A percentile compares a stretch with the other conserved stretches of the same genome.
Evolutionary conservation across 2,113 vertebrate genomes (phyloP).

Genomic region (Morone chrysops): DNA sequence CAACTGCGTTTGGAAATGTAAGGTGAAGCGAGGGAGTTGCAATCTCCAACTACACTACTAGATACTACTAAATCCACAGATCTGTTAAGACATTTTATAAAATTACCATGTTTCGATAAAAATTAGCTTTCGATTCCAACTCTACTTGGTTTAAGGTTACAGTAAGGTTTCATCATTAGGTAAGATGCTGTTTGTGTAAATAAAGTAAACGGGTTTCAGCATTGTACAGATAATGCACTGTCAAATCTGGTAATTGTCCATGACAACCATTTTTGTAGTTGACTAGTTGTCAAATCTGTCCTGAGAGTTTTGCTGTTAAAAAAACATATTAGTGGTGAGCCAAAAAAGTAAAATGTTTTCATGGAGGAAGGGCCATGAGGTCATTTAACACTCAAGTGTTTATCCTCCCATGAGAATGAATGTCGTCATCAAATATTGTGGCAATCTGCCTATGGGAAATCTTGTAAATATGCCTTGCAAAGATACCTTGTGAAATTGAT

Average conservation of each 20-base stretch:
- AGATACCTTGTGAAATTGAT: background rate
- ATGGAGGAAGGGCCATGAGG: background rate
- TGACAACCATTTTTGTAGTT: background rate
- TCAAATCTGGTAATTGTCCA: background rate
- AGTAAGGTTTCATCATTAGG: background rate
- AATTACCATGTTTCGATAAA: background rate
- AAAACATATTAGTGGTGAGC: background rate
- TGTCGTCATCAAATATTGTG: background rate
- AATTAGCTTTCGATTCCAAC: background rate
- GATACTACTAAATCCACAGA: too few relatives aligned
- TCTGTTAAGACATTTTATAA: background rate
- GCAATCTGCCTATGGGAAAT: background rate
- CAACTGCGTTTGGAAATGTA: too few relatives aligned
- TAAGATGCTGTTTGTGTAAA: background rate
- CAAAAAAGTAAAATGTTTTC: background rate
- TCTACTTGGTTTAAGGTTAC: background rate
- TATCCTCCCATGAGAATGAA: background rate
- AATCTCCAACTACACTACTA: too few relatives aligned
- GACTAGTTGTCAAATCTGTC: background rate
- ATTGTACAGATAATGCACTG: background rate
- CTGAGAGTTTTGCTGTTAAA: background rate
- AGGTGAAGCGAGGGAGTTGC: too few relatives aligned
- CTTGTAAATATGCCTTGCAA: constrained; percentile 5
- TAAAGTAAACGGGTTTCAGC: background rate
- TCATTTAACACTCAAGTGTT: background rate